Evolutionary conservation across 1,140 invertebrate genomes (phyloP).

Genomic region (Acromyrmex heyeri): DNA sequence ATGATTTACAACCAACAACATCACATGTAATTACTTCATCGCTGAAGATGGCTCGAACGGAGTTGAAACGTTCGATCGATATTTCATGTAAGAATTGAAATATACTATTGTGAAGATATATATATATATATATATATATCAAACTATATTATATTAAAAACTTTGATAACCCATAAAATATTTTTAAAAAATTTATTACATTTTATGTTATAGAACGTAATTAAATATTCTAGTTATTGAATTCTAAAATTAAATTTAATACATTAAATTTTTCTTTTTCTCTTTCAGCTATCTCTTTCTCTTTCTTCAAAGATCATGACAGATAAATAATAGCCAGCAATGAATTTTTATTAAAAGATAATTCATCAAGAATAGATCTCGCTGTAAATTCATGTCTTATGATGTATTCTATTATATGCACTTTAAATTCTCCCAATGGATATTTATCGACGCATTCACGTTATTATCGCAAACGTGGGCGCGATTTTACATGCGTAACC

Average conservation of each 20-base stretch:
- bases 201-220: too few relatives aligned
- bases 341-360: background rate
- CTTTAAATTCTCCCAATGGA: constrained; percentile 23
- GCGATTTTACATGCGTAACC: constrained; percentile 73
- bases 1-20: too few relatives aligned
- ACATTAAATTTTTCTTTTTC: background rate
- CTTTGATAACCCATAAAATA: background rate
- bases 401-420: background rate
- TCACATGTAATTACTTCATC: too few relatives aligned
- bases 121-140: too few relatives aligned
- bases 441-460: constrained; percentile 66
- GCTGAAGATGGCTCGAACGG: too few relatives aligned
- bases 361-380: background rate
- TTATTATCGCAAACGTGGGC: constrained; percentile 70
- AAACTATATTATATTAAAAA: background rate
- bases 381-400: background rate
- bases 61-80: too few relatives aligned
- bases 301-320: background rate
- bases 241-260: too few relatives aligned
- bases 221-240: too few relatives aligned
- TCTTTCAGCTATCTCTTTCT: background rate
- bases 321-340: background rate
- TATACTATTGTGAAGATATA: too few relatives aligned
- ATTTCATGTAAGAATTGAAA: too few relatives aligned
- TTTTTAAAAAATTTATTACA: background rate